A percentile compares a stretch with the other conserved stretches of the same genome.
Evolutionary conservation across 1,140 invertebrate genomes (phyloP).

Genomic region (Euglossa dilemma): DNA sequence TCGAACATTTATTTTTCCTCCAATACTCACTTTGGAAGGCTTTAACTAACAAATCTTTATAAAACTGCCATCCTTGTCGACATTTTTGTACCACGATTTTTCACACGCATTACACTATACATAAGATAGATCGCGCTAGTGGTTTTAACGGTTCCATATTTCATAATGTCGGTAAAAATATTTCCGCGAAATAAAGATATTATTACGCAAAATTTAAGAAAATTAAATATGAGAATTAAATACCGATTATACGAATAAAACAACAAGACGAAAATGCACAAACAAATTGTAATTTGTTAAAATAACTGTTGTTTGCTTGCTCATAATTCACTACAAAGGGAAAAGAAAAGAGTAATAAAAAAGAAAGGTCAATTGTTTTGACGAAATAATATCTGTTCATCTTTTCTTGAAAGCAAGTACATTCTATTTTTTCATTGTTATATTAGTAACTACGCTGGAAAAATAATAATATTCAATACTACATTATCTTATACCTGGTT

Average conservation of each 20-base stretch:
- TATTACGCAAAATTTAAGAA: neutral
- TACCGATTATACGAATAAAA: neutral
- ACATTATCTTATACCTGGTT: neutral
- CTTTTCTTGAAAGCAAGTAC: neutral
- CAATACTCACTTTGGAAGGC: too few relatives aligned
- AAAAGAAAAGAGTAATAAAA: neutral
- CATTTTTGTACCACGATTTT: slow-evolving; percentile 11
- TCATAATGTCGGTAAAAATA: slow-evolving; percentile 59
- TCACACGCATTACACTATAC: neutral
- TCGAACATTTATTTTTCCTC: neutral
- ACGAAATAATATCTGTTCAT: neutral
- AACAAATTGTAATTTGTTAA: neutral
- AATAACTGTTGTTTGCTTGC: neutral
- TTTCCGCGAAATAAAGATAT: slow-evolving; percentile 25
- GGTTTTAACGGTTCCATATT: slow-evolving; percentile 27
- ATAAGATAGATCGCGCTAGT: slow-evolving; percentile 53
- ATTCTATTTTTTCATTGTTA: neutral
- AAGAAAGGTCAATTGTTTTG: slow-evolving; percentile 9
- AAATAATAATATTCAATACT: neutral
- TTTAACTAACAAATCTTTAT: neutral
- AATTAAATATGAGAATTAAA: slow-evolving; percentile 12
- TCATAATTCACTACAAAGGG: neutral
- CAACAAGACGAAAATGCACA: neutral
- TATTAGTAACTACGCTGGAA: slow-evolving; percentile 1
- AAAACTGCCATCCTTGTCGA: slow-evolving; percentile 2